Evolutionary conservation across 2,113 vertebrate species (phyloP).

Genomic region (Pandion haliaetus): DNA sequence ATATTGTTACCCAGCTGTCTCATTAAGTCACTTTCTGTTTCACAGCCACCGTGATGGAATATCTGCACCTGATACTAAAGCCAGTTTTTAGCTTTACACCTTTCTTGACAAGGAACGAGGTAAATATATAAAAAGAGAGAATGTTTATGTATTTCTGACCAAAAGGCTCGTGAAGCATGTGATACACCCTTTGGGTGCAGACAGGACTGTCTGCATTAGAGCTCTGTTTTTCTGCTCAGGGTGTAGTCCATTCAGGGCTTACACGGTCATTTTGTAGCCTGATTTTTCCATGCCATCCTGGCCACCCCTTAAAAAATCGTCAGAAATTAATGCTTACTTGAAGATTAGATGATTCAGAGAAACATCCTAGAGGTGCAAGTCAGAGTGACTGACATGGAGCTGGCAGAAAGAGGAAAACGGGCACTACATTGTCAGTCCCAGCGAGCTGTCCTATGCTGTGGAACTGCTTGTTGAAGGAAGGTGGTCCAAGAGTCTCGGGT

Average conservation of each 20-base stretch:
- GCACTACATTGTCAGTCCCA: neutral
- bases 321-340: neutral
- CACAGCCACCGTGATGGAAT: constrained; percentile 84
- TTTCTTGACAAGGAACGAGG: constrained; percentile 90
- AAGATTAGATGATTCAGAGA: neutral
- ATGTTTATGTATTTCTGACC: neutral
- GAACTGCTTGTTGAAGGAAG: neutral
- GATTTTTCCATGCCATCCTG: neutral
- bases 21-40: constrained; percentile 8
- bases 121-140: constrained; percentile 46
- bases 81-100: constrained; percentile 83
- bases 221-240: neutral
- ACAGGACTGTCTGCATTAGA: neutral
- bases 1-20: neutral
- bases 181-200: neutral
- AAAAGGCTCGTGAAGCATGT: neutral
- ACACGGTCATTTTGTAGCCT: neutral
- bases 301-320: neutral
- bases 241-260: neutral
- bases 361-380: neutral
- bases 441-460: neutral
- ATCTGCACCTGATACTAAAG: constrained; percentile 80
- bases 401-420: neutral
- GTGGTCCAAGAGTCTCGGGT: neutral
- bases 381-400: neutral